Conservation (phyloP, 2,888 invertebrate genomes). For the Xylota segnis region DNA sequence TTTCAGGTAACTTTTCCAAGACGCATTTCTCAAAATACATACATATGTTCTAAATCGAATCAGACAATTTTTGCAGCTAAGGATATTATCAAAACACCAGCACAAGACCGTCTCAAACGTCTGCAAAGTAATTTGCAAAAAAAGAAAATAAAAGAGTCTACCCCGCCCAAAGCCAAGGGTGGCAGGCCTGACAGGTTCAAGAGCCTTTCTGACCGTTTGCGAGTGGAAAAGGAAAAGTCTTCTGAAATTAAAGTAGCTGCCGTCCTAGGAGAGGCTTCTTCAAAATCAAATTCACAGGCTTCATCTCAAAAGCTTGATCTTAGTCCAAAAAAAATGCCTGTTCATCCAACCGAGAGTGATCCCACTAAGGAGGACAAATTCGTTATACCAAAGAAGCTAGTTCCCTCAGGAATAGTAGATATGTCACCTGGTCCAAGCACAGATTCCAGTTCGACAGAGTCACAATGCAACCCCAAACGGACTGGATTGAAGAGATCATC, state of each 20-base stretch:
- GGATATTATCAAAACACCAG: constrained; percentile 48
- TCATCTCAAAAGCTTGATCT: neutral
- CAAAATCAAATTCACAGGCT: neutral
- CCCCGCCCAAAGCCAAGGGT: neutral
- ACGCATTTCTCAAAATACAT: neutral
- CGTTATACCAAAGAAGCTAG: constrained; percentile 7
- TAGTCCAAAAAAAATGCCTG: neutral
- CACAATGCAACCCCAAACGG: neutral
- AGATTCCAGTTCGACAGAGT: neutral
- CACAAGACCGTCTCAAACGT: constrained; percentile 81
- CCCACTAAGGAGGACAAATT: neutral
- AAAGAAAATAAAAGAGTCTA: constrained; percentile 32
- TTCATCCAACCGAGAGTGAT: neutral
- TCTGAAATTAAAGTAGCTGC: too few relatives aligned
- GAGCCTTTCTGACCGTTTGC: neutral
- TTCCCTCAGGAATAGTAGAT: neutral
- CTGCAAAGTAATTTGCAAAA: constrained; percentile 78
- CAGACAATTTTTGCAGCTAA: constrained; percentile 4
- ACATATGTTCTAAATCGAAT: neutral
- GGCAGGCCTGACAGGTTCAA: constrained; percentile 6
- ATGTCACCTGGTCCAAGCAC: neutral
- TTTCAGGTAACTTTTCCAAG: constrained; percentile 18
- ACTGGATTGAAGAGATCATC: too few relatives aligned
- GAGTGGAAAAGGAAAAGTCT: constrained; percentile 13
- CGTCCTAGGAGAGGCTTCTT: neutral